Base-by-base conservation (phyloP, 2,113 vertebrate genomes). In the Acinonyx jubatus region DNA sequence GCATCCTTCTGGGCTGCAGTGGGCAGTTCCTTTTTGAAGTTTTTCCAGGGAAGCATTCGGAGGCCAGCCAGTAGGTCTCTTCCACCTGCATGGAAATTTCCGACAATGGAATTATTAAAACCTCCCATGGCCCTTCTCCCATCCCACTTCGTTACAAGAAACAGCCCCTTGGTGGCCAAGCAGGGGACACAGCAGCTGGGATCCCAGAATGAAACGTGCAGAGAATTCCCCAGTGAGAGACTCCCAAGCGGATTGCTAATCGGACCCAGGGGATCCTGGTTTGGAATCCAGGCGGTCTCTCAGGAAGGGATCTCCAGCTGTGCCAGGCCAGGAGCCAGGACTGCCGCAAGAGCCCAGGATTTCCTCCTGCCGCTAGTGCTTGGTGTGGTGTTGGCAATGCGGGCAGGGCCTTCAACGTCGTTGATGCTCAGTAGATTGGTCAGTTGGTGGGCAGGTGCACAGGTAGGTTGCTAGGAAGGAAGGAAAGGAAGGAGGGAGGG, bases 81-180 rank as follows among this genome's bases (percentile, higher is more conserved):
- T 95, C 94, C 94, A 92, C 80, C 48, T 2, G 57, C 52, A 0
- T 97, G 97, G 97, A 98, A 97, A 97, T 98, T 98, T 97, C 96
- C 92, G 73, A 63, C 33, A 61, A 55, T 76, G 61, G 80, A 92
- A 91, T 95, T 85, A 94, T 63, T 71, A 84, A 91, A 96, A 61
- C 82, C 79, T 86, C 94, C 41, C 1, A 2, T 76, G 92, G 83
- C 95, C 94, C 33, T 92, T 89, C 82, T 91, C 57, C 85, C 2
- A 8, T 82, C 92, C 66, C 12, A 63, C 81, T 92, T 91, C 68
- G 36, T 96, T 95, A 80, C 96, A 82, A 97, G 86, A 97, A 97
- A 89, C 61, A 96, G 41, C 86, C 96, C 92, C 63, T 95, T 91
- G 89, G 94, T 85, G 93, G 94, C 94, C 96, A 96, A 82, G 89